phyloP scores from a whole-genome alignment of 2,113 vertebrate species.

The Gallinago media region DNA sequence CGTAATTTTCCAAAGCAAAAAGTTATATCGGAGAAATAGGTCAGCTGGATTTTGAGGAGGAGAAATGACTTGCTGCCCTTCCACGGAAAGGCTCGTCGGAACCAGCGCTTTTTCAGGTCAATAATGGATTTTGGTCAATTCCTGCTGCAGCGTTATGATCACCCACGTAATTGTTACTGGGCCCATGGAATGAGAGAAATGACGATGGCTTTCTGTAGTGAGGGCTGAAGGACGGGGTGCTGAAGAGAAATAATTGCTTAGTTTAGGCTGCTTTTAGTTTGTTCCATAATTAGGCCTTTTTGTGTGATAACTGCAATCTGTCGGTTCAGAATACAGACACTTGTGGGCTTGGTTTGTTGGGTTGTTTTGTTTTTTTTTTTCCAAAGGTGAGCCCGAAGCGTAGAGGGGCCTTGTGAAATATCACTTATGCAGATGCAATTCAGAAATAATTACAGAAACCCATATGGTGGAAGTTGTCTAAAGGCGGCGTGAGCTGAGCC shows the following conservation, averaged over 20 bases:
- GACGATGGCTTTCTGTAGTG: conserved; percentile 12
- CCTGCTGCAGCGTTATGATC: conserved; percentile 15
- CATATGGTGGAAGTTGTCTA: conserved; percentile 17
- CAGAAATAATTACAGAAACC: conserved; percentile 36
- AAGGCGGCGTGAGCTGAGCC: neutral
- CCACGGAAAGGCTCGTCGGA: conserved; percentile 11
- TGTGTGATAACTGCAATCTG: conserved; percentile 3
- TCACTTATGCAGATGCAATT: conserved; percentile 34
- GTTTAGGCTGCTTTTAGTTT: conserved; percentile 58
- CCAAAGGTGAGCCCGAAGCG: conserved; percentile 10
- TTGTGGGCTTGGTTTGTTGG: neutral
- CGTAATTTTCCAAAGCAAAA: neutral
- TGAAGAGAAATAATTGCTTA: conserved; percentile 57
- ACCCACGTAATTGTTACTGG: conserved; percentile 51
- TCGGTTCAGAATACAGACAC: neutral
- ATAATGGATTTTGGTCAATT: conserved; percentile 60
- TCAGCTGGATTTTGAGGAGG: neutral
- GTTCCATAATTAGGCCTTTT: conserved; percentile 61
- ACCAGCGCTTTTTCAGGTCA: neutral
- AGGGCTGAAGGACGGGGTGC: conserved; percentile 49
- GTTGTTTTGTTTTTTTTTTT: neutral
- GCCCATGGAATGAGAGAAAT: conserved; percentile 61
- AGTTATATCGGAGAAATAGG: neutral
- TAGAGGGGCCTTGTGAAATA: conserved; percentile 8
- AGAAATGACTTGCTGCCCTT: conserved; percentile 12